Base-by-base conservation (phyloP, 2,888 invertebrate species). In the Mantis religiosa region DNA sequence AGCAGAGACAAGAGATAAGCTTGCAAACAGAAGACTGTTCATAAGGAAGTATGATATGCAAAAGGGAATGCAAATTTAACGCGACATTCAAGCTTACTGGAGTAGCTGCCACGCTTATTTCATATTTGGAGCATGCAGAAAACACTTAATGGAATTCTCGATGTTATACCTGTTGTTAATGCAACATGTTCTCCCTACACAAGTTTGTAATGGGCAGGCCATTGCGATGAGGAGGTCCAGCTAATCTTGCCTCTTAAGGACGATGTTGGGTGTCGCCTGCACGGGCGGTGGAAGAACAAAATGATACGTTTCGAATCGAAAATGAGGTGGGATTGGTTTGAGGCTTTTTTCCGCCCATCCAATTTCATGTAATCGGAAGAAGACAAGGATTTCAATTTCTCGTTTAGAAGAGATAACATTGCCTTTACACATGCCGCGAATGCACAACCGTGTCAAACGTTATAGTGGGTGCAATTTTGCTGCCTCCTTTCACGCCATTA, bases 231-330 rank as follows among this genome's bases (percentile, higher is more conserved):
- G 54, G 54, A 71, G 54, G 25, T 71, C 54, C 54, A 20, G 54
- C 54, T 71, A 71, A 71, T 71, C 54, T 71, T 20, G 54, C 54
- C 20, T 71, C 54, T 71, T 71, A 71, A 71, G 54, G 54, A 25
- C 54, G 54, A 71, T 71, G 54, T 71, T 71, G 54, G 54, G 54
- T 71, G 54, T 71, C 54, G 54, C 54, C 54, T 71, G 20, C 25
- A 71, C 54, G 20, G 54, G 54, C 54, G 54, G 54, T 71, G 54
- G 54, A 71, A 25, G 54, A 71, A 85, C 28, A 85, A 54, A 71
- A 54, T 85, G 71, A 28, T 85, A 47, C n/a, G 85, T 85, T 85
- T 85, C 85, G 47, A 85, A 47, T 85, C 47, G 85, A 47, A 85
- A 85, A 84, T 84, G 84, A 84, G 84, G 30, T 84, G 25, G 47